phyloP scores from a whole-genome alignment of 2,113 vertebrate genomes.

The Aptenodytes patagonicus region DNA sequence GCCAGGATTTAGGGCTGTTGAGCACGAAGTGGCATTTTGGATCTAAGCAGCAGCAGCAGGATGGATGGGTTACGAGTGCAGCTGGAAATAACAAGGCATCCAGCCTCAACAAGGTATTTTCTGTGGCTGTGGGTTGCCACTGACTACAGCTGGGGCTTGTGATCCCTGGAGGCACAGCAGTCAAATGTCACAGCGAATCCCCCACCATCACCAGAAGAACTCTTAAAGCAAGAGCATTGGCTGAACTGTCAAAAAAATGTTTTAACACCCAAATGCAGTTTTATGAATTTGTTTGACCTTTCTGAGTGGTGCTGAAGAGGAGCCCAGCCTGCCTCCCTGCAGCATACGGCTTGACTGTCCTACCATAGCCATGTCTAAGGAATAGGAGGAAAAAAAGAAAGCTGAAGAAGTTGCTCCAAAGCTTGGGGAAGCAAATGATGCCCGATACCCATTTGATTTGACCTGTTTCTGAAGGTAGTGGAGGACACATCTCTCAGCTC shows the following conservation, averaged over 20 bases:
- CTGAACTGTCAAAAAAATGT: not conserved
- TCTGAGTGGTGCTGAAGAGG: not conserved
- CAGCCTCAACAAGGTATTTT: not conserved
- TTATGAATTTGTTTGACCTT: not conserved
- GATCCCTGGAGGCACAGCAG: not conserved
- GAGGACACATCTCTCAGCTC: not conserved
- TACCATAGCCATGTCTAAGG: constrained; percentile 3
- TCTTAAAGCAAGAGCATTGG: not conserved
- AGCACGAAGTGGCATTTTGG: not conserved
- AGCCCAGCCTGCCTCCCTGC: not conserved
- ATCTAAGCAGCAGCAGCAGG: not conserved
- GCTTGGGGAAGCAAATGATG: not conserved
- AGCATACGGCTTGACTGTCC: not conserved
- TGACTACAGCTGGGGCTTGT: not conserved
- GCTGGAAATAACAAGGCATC: not conserved
- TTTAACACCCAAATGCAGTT: not conserved
- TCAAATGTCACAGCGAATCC: not conserved
- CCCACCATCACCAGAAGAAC: not conserved
- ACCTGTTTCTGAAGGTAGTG: not conserved
- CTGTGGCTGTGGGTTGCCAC: not conserved
- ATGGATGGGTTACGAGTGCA: not conserved
- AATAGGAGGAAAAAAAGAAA: constrained; percentile 39
- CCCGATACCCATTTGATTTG: not conserved
- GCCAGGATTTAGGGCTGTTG: not conserved
- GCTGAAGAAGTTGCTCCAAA: not conserved